Evolutionary conservation across 2,113 vertebrate genomes (phyloP).

Genomic region (Lepisosteus oculatus): DNA sequence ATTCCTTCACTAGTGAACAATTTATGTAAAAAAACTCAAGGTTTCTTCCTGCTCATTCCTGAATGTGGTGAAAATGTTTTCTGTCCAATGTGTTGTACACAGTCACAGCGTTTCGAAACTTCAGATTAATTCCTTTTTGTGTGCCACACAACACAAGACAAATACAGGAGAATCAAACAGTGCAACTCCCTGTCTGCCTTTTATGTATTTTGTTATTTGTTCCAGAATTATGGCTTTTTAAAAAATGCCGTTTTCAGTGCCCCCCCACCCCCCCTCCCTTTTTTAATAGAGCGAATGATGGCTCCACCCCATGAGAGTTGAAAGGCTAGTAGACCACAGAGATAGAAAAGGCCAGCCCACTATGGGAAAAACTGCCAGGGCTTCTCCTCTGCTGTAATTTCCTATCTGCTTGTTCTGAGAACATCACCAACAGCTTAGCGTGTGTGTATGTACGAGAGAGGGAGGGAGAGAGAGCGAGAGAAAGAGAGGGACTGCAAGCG

Average conservation of each 20-base stretch:
- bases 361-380: constrained; percentile 68
- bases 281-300: constrained; percentile 64
- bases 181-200: too few relatives aligned
- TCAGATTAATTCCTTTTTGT: too few relatives aligned
- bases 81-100: too few relatives aligned
- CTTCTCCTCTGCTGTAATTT: constrained; percentile 73
- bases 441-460: constrained; percentile 43
- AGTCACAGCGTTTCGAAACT: too few relatives aligned
- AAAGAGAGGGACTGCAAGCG: constrained; percentile 27
- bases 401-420: constrained; percentile 75
- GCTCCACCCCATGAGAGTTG: constrained; percentile 67
- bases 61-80: too few relatives aligned
- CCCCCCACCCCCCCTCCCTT: constrained; percentile 44
- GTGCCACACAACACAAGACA: too few relatives aligned
- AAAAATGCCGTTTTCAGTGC: constrained; percentile 58
- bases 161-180: too few relatives aligned
- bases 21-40: too few relatives aligned
- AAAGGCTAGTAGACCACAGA: constrained; percentile 67
- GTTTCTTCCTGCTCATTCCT: too few relatives aligned
- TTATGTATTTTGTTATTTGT: too few relatives aligned
- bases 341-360: constrained; percentile 71
- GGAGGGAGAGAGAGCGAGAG: constrained; percentile 46
- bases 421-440: constrained; percentile 69
- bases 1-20: too few relatives aligned
- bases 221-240: constrained; percentile 14